A percentile compares a stretch with the other conserved stretches of the same genome.
These are phyloP conservation scores for Oscheius sp. DNA, from an alignment of 2,888 invertebrate species.

Conservation along the genomic window DNA sequence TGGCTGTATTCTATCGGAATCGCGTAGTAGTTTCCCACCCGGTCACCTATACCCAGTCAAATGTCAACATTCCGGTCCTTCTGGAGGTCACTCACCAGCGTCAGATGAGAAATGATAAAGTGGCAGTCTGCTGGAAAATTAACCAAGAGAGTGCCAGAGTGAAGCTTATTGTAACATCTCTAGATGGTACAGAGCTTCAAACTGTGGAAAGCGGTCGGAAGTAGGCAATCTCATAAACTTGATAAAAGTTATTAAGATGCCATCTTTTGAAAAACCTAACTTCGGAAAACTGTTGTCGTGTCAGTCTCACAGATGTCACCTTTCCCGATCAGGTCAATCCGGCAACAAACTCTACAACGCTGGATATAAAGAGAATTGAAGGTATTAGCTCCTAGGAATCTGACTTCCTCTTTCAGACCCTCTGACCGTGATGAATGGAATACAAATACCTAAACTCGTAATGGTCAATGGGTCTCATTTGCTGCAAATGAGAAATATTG, in stretches of 20 bases:
- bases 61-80: constrained; percentile 39
- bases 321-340: background rate
- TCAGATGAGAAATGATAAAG: constrained; percentile 52
- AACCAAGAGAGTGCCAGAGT: constrained; percentile 37
- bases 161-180: constrained; percentile 39
- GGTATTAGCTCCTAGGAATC: background rate
- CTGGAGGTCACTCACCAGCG: constrained; percentile 52
- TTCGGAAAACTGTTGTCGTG: constrained; percentile 60
- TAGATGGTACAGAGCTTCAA: constrained; percentile 49
- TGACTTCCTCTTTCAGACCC: background rate
- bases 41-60: constrained; percentile 50
- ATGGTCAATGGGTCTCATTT: constrained; percentile 65
- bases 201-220: constrained; percentile 43
- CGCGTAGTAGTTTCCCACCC: constrained; percentile 61
- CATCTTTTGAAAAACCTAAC: constrained; percentile 61
- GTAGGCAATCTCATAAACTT: background rate
- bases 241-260: constrained; percentile 43
- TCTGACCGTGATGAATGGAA: constrained; percentile 32
- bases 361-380: constrained; percentile 19
- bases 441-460: constrained; percentile 44
- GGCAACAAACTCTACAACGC: constrained; percentile 6
- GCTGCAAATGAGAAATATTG: constrained; percentile 50
- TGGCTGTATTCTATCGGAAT: constrained; percentile 63
- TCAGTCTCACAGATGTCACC: constrained; percentile 43
- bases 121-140: constrained; percentile 51